These are phyloP conservation scores for Phrynocephalus guinanensis DNA, from an alignment of 2,797 vertebrate species.

Conservation along the genomic window DNA sequence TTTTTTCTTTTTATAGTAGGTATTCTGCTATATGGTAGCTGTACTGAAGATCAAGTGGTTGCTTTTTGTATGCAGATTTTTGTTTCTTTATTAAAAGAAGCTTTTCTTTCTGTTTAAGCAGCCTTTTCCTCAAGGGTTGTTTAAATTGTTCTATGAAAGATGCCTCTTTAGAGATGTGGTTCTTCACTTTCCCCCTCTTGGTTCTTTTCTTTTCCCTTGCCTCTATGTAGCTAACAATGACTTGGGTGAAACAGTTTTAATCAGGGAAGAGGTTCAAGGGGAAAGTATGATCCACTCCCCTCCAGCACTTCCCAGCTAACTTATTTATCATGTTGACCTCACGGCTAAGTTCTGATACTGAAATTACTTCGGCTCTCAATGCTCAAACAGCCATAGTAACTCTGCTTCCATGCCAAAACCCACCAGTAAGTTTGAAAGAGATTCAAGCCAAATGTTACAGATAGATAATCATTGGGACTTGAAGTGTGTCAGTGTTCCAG, in stretches of 20 bases:
- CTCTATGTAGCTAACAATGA: neutral
- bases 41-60: constrained; percentile 42
- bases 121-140: neutral
- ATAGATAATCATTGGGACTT: too few species aligned
- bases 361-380: neutral
- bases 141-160: neutral
- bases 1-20: constrained; percentile 49
- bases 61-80: constrained; percentile 26
- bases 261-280: neutral
- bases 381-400: neutral
- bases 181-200: neutral
- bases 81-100: constrained; percentile 25
- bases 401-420: neutral
- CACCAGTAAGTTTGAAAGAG: neutral
- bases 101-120: constrained; percentile 35
- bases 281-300: neutral
- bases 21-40: constrained; percentile 35
- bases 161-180: neutral
- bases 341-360: neutral
- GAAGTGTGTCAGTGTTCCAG: too few species aligned
- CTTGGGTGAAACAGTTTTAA: neutral
- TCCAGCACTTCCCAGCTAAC: neutral
- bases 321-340: neutral
- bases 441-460: too few species aligned
- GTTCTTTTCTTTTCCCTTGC: neutral